These are phyloP conservation scores for Ectobius pallidus DNA, from an alignment of 2,888 invertebrate species.

Conservation along the genomic window DNA sequence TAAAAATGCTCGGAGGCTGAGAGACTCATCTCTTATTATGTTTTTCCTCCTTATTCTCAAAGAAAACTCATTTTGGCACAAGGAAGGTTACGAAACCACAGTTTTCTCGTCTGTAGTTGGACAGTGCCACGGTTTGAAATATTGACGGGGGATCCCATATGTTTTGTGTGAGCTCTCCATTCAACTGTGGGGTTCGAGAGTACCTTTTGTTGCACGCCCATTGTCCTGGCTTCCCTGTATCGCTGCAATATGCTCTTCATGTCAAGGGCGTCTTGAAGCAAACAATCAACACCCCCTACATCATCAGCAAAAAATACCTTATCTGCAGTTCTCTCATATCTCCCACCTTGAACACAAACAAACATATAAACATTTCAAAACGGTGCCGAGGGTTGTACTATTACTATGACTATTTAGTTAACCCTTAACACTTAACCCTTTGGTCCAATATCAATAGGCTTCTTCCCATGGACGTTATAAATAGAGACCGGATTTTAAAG, in stretches of 20 bases:
- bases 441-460: no score
- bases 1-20: neutral
- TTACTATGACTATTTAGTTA: no score
- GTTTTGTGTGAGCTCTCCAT: neutral
- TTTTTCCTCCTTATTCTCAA: neutral
- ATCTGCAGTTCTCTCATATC: no score
- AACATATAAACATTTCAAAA: no score
- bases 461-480: no score
- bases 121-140: neutral
- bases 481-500: no score
- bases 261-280: neutral
- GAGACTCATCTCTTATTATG: neutral
- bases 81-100: neutral
- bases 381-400: no score
- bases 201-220: neutral
- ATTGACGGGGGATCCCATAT: neutral
- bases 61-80: neutral
- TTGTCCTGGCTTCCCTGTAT: neutral
- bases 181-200: neutral
- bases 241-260: neutral
- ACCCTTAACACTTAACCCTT: no score
- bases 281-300: no score
- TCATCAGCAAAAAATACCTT: no score
- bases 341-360: no score
- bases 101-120: neutral